phyloP scores from a whole-genome alignment of 2,797 vertebrate species.

The Sparus aurata region DNA sequence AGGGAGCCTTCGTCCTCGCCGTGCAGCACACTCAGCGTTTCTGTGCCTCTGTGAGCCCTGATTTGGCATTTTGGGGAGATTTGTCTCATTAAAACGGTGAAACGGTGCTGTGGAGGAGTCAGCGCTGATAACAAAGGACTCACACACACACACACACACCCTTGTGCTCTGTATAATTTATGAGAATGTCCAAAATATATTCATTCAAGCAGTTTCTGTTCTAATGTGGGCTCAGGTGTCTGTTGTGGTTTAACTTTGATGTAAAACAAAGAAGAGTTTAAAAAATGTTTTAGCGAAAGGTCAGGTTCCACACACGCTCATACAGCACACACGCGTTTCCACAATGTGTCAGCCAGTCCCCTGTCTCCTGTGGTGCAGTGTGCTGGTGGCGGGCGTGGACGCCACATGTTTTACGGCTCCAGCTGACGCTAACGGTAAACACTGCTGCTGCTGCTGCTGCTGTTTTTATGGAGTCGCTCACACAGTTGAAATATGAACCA shows the following conservation, averaged over 20 bases:
- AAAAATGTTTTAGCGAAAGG: not conserved
- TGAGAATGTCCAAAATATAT: not conserved
- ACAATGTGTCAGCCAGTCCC: constrained; percentile 30
- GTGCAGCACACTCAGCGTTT: constrained; percentile 30
- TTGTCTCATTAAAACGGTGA: constrained; percentile 39
- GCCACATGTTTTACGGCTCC: constrained; percentile 61
- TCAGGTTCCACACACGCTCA: not conserved
- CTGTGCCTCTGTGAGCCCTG: constrained; percentile 9
- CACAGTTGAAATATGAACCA: constrained; percentile 9
- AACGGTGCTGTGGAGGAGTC: constrained; percentile 12
- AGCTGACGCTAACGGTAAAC: constrained; percentile 50
- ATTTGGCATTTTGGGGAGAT: constrained; percentile 17
- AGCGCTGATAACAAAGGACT: constrained; percentile 10
- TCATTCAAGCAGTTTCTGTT: not conserved
- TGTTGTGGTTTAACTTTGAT: not conserved
- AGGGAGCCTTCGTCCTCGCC: constrained; percentile 32
- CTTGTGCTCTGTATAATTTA: not conserved
- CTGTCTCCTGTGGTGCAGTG: constrained; percentile 17
- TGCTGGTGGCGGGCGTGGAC: constrained; percentile 1
- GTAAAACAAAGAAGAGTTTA: not conserved
- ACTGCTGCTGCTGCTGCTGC: constrained; percentile 31
- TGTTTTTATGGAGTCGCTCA: constrained; percentile 12
- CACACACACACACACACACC: constrained; percentile 3
- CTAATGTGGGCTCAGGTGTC: not conserved
- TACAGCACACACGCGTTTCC: not conserved